Evolutionary conservation across 2,888 invertebrate genomes (phyloP), one percentile per base, ranked within the genome.

Genomic region (Julus scanicus): DNA sequence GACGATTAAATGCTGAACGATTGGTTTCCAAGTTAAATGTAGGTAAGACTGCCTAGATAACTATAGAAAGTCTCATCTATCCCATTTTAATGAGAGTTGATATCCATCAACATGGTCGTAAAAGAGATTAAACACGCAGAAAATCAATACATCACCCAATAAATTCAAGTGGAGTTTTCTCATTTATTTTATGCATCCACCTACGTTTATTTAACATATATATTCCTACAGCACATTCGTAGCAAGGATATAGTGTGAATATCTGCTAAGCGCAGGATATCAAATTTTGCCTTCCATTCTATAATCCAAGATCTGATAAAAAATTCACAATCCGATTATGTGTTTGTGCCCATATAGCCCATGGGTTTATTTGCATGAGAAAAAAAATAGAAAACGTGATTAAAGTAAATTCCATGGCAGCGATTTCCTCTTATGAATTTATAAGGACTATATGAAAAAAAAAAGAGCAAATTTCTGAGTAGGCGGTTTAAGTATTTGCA

Each of bases 261-360:
- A 80, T 20, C 29, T 80, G 37, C 20, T 80, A 37, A 13, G 80
- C 37, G 80, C 11, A 80, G 80, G 37, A 37, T 80, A 80, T 80
- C 37, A 80, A 63, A 37, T 9, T 11, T 80, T 80, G 37, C 80
- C 11, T 80, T 71, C 63, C 11, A 71, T 20, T 71, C 63, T 20
- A 71, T 20, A 29, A 80, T 29, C 37, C 2, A 13, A 37, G 80
- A 80, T 80, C 80, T 80, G 80, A 80, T 80, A 80, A 20, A 80
- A 53, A 80, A 80, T 37, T 29, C 80, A 80, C 80, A 80, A 80
- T 80, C 80, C 80, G 80, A 80, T 80, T 80, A 80, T 13, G 80
- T 37, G 80, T 80, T 37, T 80, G 80, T 29, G 13, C 80, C 80
- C 37, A 71, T 71, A 71, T 71, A 71, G 80, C 5, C 20, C 37